phyloP scores from a whole-genome alignment of 2,797 vertebrate species.

The Peromyscus nudipes region DNA sequence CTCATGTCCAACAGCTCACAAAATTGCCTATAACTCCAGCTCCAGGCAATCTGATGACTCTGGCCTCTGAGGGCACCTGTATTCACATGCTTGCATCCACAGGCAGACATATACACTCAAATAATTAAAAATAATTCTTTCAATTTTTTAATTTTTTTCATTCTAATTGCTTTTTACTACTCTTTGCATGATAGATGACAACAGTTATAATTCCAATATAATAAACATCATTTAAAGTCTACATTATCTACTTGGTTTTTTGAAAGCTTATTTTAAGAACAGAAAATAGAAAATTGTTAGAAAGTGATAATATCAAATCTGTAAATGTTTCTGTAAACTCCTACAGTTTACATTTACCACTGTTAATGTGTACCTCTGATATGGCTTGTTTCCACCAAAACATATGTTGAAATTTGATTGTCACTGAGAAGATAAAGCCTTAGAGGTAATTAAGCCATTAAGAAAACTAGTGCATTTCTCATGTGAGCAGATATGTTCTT shows the following conservation, averaged over 20 bases:
- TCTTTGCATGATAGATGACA: background rate
- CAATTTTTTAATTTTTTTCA: no score
- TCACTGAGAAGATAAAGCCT: background rate
- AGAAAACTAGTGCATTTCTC: background rate
- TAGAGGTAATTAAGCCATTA: background rate
- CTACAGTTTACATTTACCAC: slow-evolving; percentile 22
- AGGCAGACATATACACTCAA: no score
- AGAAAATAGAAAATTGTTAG: background rate
- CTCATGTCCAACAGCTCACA: no score
- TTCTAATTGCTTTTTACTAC: no score
- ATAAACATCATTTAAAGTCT: background rate
- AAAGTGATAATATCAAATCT: background rate
- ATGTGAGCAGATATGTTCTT: background rate
- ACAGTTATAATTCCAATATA: background rate
- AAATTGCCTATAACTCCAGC: no score
- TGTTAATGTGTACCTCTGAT: background rate
- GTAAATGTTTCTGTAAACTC: slow-evolving; percentile 8
- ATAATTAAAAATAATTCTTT: no score
- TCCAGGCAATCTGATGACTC: no score
- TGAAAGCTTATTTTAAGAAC: background rate
- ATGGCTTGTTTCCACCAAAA: background rate
- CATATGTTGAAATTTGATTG: background rate
- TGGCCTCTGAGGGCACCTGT: no score
- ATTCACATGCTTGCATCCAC: no score
- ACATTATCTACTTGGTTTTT: background rate